phyloP scores from a whole-genome alignment of 2,888 invertebrate species.

The Dorcus parallelipipedus region DNA sequence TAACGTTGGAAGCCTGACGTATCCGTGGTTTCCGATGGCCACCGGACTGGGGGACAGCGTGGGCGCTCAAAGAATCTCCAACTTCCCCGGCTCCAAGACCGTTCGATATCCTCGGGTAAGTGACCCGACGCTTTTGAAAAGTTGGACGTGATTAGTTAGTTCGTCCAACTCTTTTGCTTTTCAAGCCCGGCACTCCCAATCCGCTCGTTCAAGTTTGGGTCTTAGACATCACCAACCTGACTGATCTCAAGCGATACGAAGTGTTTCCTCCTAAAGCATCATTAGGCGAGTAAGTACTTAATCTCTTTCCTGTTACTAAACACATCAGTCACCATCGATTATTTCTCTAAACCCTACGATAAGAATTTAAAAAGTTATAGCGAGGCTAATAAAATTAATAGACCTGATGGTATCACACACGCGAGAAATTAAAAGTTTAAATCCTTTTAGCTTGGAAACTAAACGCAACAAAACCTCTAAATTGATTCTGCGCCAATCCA shows the following conservation, averaged over 20 bases:
- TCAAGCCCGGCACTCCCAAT: slow-evolving; percentile 79
- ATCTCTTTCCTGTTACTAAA: too few relatives aligned
- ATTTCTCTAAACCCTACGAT: too few relatives aligned
- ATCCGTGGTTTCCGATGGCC: slow-evolving; percentile 77
- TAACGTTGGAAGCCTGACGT: slow-evolving; percentile 70
- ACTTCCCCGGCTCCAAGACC: slow-evolving; percentile 76
- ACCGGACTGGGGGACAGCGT: slow-evolving; percentile 59
- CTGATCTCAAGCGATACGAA: slow-evolving; percentile 61
- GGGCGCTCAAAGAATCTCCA: slow-evolving; percentile 50
- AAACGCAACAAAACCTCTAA: too few relatives aligned
- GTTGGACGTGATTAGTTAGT: background rate
- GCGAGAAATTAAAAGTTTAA: too few relatives aligned
- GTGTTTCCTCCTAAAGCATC: slow-evolving; percentile 72
- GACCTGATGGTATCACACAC: too few relatives aligned
- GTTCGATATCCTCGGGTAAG: slow-evolving; percentile 80
- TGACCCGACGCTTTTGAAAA: slow-evolving; percentile 6
- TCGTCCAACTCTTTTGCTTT: slow-evolving; percentile 1
- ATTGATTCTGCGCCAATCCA: too few relatives aligned
- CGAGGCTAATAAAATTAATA: too few relatives aligned
- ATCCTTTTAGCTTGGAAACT: too few relatives aligned
- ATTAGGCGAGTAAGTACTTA: slow-evolving; percentile 72
- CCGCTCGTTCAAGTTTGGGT: slow-evolving; percentile 82
- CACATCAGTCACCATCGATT: too few relatives aligned
- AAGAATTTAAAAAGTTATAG: too few relatives aligned
- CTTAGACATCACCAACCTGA: slow-evolving; percentile 68